Evolutionary conservation across 2,797 vertebrate genomes (phyloP).

Genomic region (Intellagama lesueurii): DNA sequence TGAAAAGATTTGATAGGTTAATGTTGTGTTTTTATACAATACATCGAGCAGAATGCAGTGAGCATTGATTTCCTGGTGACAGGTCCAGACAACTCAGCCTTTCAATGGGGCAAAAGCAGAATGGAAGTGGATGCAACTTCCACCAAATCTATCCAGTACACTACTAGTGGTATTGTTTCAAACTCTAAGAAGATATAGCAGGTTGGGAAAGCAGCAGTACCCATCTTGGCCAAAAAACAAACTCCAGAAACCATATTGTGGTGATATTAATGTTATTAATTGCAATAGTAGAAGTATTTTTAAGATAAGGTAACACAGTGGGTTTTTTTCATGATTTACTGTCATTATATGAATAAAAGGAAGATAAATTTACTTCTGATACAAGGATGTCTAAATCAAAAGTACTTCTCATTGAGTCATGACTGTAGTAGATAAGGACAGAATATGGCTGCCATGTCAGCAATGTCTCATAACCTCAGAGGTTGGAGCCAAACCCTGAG

Average conservation of each 20-base stretch:
- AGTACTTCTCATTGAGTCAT: slow-evolving; percentile 9
- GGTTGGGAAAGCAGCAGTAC: no score
- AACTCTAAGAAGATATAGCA: neutral
- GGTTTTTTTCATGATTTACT: neutral
- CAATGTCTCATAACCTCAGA: no score
- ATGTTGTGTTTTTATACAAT: no score
- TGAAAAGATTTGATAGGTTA: neutral
- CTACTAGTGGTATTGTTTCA: neutral
- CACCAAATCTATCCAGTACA: no score
- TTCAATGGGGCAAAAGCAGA: neutral
- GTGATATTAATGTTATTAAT: no score
- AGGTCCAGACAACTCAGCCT: no score
- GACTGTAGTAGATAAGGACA: neutral
- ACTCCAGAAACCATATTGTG: no score
- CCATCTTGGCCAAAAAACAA: no score
- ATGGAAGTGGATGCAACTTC: neutral
- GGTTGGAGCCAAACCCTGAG: no score
- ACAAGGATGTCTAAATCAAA: slow-evolving; percentile 33
- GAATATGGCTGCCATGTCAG: neutral
- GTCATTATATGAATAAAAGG: neutral
- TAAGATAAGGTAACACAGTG: no score
- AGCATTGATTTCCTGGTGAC: neutral
- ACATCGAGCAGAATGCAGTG: neutral
- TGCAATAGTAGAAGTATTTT: no score
- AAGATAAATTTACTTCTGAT: neutral